phyloP scores from a whole-genome alignment of 2,888 invertebrate species.

The Xylocampa areola region DNA sequence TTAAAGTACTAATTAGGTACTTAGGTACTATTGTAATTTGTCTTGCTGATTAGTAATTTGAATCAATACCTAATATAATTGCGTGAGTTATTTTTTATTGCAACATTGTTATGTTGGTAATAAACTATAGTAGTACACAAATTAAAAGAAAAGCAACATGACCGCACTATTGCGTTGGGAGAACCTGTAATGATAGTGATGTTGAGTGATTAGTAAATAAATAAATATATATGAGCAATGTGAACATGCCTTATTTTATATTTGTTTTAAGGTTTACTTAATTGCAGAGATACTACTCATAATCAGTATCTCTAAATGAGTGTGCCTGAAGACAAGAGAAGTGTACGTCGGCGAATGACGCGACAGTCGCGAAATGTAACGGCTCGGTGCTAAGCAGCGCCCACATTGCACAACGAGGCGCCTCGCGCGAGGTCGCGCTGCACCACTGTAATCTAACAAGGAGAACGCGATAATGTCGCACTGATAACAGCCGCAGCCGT shows the following conservation, averaged over 20 bases:
- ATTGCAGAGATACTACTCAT: too few species aligned
- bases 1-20: background rate
- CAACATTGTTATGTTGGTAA: too few species aligned
- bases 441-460: background rate
- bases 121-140: too few species aligned
- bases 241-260: too few species aligned
- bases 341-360: background rate
- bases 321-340: background rate
- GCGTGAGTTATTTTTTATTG: too few species aligned
- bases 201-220: too few species aligned
- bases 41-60: background rate
- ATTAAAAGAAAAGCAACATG: too few species aligned
- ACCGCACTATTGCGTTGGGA: too few species aligned
- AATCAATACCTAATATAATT: background rate
- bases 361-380: conserved; percentile 13
- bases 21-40: background rate
- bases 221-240: too few species aligned
- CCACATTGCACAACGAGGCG: conserved; percentile 9
- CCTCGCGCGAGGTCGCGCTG: conserved; percentile 9
- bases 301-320: too few species aligned
- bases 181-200: too few species aligned
- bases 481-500: background rate
- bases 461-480: background rate
- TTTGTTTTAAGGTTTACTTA: too few species aligned
- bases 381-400: conserved; percentile 20